Percentiles rank a stretch among this genome's conserved stretches.
These are phyloP conservation scores for Boulengeromyrus knoepffleri DNA, from an alignment of 2,113 vertebrate genomes.

Conservation along the genomic window DNA sequence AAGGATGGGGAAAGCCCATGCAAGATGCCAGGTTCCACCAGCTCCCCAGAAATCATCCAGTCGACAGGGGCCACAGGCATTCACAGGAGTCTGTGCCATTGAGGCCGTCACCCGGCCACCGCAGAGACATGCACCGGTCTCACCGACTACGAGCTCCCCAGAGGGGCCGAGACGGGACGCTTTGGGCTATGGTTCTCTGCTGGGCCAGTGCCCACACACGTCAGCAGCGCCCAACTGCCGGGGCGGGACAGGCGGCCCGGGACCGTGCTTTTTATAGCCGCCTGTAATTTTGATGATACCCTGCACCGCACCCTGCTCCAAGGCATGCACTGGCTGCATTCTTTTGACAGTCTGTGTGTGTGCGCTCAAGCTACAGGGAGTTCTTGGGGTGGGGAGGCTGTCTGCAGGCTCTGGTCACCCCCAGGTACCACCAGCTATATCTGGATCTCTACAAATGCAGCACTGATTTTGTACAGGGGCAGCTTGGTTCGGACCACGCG, in stretches of 20 bases:
- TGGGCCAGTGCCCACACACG: background rate
- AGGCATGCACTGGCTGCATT: background rate
- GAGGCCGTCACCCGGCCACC: slow-evolving; percentile 41
- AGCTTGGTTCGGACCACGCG: too few species aligned
- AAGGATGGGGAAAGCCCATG: slow-evolving; percentile 7
- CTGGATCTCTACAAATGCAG: background rate
- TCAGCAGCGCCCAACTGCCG: background rate
- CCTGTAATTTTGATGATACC: background rate
- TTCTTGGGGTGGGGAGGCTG: background rate
- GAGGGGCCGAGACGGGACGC: background rate
- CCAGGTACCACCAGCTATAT: background rate
- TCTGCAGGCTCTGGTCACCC: background rate
- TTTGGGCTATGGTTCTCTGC: background rate
- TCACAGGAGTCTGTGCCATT: background rate
- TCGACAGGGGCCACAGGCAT: background rate
- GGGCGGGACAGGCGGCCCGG: background rate
- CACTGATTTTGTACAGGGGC: background rate
- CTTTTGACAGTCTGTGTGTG: background rate
- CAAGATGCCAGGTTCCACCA: slow-evolving; percentile 18
- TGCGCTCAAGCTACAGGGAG: background rate
- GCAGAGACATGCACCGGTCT: slow-evolving; percentile 27
- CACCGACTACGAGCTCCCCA: slow-evolving; percentile 29
- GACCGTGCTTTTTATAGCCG: slow-evolving; percentile 14
- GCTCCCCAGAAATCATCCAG: slow-evolving; percentile 12
- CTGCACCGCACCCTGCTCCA: slow-evolving; percentile 5